phyloP scores from a whole-genome alignment of 2,888 invertebrate genomes.

The Leptinotarsa rubiginosa region DNA sequence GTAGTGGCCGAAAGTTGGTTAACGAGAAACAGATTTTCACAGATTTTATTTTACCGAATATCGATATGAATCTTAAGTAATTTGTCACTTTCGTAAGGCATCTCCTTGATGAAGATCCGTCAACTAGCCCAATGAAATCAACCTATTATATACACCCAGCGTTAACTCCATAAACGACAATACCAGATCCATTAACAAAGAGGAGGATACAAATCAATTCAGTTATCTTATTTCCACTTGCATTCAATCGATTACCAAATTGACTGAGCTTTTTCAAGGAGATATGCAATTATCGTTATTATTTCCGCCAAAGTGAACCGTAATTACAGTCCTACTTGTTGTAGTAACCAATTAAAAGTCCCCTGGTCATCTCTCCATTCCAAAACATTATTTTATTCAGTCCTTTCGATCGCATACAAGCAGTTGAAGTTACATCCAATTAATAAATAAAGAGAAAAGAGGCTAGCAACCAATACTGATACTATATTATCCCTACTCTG shows the following conservation, averaged over 20 bases:
- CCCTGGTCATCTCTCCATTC: not conserved
- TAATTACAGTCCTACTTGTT: not conserved
- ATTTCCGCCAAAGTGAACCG: not conserved
- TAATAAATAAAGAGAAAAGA: constrained; percentile 39
- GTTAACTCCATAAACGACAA: too few species aligned
- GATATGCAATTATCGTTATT: not conserved
- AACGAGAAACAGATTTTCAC: too few species aligned
- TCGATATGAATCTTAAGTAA: too few species aligned
- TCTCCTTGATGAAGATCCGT: too few species aligned
- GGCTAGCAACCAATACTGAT: constrained; percentile 42
- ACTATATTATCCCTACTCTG: constrained; percentile 33
- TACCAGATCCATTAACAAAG: too few species aligned
- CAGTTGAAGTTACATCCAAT: constrained; percentile 27
- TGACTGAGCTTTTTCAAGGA: not conserved
- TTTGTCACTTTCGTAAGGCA: too few species aligned
- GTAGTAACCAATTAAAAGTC: not conserved
- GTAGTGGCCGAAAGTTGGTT: too few species aligned
- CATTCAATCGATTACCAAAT: not conserved
- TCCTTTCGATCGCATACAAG: constrained; percentile 10
- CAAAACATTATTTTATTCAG: not conserved
- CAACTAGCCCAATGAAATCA: too few species aligned
- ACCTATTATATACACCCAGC: too few species aligned
- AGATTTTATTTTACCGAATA: too few species aligned
- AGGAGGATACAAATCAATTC: not conserved
- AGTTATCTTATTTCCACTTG: not conserved